phyloP scores from a whole-genome alignment of 2,113 vertebrate genomes.

The Prochilodus magdalenae region DNA sequence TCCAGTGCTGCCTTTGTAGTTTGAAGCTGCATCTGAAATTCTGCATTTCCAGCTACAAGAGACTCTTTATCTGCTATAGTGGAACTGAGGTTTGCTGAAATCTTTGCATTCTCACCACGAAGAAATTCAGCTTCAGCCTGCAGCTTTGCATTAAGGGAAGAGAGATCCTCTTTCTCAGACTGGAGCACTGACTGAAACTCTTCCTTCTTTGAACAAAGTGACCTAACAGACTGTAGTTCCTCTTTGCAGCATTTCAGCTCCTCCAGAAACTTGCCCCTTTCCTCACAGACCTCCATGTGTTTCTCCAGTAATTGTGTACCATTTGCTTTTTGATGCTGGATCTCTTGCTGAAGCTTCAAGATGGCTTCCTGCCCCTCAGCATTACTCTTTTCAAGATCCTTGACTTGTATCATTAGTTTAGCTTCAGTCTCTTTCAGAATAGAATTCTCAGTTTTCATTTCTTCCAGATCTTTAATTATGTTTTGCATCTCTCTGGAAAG shows the following conservation, averaged over 20 bases:
- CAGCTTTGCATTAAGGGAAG: slow-evolving; percentile 71
- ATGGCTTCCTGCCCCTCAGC: slow-evolving; percentile 61
- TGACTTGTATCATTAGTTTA: slow-evolving; percentile 65
- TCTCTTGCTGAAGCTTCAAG: slow-evolving; percentile 70
- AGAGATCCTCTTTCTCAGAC: slow-evolving; percentile 75
- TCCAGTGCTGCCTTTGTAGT: slow-evolving; percentile 69
- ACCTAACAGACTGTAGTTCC: slow-evolving; percentile 75
- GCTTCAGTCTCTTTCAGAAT: slow-evolving; percentile 65
- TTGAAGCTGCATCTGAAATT: slow-evolving; percentile 73
- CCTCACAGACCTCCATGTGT: slow-evolving; percentile 76
- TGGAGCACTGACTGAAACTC: slow-evolving; percentile 73
- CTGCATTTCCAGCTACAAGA: slow-evolving; percentile 61
- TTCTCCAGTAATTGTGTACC: slow-evolving; percentile 77
- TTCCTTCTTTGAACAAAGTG: slow-evolving; percentile 68
- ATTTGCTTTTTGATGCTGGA: slow-evolving; percentile 66
- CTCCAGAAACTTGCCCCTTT: slow-evolving; percentile 78
- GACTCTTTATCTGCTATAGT: slow-evolving; percentile 69
- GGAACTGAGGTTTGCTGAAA: slow-evolving; percentile 67
- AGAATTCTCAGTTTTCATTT: slow-evolving; percentile 72
- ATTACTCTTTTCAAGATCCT: slow-evolving; percentile 74
- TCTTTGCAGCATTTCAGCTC: slow-evolving; percentile 78
- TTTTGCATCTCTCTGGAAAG: slow-evolving; percentile 71
- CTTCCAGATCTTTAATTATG: slow-evolving; percentile 71
- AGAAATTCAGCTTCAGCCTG: slow-evolving; percentile 75
- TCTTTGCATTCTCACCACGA: slow-evolving; percentile 67